phyloP scores from a whole-genome alignment of 2,888 invertebrate genomes.

The Seira sanloemensis region DNA sequence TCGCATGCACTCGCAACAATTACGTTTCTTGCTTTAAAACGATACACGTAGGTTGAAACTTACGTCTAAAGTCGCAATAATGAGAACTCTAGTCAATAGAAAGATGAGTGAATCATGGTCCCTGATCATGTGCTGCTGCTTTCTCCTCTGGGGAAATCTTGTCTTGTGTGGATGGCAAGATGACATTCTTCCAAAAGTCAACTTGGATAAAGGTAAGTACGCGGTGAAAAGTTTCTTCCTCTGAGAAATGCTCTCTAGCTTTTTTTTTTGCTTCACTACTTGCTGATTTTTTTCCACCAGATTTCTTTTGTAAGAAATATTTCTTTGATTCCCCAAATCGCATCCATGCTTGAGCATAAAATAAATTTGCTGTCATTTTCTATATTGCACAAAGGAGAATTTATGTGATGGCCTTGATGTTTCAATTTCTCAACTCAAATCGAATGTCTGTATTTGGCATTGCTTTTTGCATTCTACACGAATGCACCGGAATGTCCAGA shows the following conservation, averaged over 20 bases:
- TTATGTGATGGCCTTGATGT: too few relatives aligned
- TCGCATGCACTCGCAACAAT: background rate
- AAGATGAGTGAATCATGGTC: slow-evolving; percentile 54
- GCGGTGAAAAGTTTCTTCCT: slow-evolving; percentile 29
- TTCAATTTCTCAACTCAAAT: too few relatives aligned
- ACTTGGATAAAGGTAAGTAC: slow-evolving; percentile 73
- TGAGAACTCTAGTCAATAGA: slow-evolving; percentile 50
- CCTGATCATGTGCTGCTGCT: slow-evolving; percentile 58
- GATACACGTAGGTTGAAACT: slow-evolving; percentile 2
- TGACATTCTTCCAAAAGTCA: slow-evolving; percentile 71
- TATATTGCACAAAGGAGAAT: too few relatives aligned
- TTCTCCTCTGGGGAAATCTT: slow-evolving; percentile 65
- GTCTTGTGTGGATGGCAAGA: slow-evolving; percentile 73
- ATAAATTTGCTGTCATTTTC: background rate
- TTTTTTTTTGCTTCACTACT: slow-evolving; percentile 14
- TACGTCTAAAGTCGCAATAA: slow-evolving; percentile 32
- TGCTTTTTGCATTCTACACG: too few relatives aligned
- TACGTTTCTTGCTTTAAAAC: background rate
- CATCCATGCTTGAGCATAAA: background rate
- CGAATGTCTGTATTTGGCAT: too few relatives aligned
- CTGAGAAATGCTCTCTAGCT: background rate
- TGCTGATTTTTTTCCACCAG: background rate
- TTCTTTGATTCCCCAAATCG: background rate
- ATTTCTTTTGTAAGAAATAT: background rate
- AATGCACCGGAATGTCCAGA: too few relatives aligned